Conservation (phyloP, 2,797 vertebrate species). For the Fringilla coelebs region DNA sequence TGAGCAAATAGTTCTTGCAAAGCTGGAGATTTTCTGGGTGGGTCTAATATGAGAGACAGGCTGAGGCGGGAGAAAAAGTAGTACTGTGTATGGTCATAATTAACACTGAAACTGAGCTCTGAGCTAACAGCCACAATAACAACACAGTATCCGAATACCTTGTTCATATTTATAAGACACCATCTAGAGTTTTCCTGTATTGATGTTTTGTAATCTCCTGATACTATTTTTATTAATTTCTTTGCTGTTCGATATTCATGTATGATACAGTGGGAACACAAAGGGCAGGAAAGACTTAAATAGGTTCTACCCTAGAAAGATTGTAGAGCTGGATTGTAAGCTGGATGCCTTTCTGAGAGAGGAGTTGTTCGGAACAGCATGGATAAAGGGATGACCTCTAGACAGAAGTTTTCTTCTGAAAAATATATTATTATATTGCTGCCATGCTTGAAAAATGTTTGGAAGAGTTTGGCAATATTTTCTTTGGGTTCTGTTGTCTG, state of each 20-base stretch:
- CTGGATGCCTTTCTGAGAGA: not conserved
- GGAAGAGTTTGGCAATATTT: not conserved
- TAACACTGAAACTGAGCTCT: not conserved
- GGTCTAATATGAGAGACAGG: not conserved
- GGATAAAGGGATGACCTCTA: not conserved
- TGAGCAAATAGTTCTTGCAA: not conserved
- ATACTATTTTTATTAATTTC: not conserved
- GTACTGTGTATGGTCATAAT: not conserved
- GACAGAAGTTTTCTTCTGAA: not conserved
- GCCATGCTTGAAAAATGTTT: not conserved
- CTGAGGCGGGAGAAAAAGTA: not conserved
- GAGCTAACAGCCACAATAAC: not conserved
- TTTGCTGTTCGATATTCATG: not conserved
- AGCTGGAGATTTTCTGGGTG: not conserved
- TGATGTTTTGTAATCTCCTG: not conserved
- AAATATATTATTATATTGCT: not conserved
- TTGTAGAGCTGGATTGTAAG: too few species aligned
- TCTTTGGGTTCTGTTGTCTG: not conserved
- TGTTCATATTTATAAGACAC: not conserved
- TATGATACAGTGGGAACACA: accelerated
- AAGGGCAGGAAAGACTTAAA: not conserved
- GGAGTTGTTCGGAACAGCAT: not conserved
- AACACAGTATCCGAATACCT: not conserved
- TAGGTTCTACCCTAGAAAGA: not conserved
- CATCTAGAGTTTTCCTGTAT: not conserved